phyloP scores from a whole-genome alignment of 2,797 vertebrate species.

The Prunella strophiata region DNA sequence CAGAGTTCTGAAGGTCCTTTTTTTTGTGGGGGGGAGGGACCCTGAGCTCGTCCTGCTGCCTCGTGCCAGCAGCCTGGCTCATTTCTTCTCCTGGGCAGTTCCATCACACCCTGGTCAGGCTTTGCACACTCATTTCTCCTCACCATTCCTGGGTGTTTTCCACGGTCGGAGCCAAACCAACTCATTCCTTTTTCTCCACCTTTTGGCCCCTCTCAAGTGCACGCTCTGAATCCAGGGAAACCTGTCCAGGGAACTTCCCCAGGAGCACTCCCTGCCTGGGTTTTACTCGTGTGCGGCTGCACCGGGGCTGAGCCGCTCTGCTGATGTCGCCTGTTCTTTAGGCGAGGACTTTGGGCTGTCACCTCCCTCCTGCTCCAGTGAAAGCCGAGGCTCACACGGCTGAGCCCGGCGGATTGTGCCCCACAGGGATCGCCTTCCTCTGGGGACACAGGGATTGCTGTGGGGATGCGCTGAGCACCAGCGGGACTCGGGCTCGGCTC shows the following conservation, averaged over 20 bases:
- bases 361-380: background rate
- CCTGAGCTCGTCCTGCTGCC: background rate
- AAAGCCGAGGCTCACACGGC: rapidly evolving
- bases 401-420: background rate
- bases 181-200: background rate
- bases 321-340: rapidly evolving
- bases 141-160: rapidly evolving
- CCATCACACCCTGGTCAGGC: rapidly evolving
- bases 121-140: rapidly evolving
- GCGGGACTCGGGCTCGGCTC: rapidly evolving
- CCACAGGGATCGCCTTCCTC: background rate
- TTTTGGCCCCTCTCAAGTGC: background rate
- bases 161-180: rapidly evolving
- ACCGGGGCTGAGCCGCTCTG: rapidly evolving
- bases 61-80: rapidly evolving
- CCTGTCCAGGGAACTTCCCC: rapidly evolving
- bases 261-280: rapidly evolving
- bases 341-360: no score
- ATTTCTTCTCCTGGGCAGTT: rapidly evolving
- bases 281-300: rapidly evolving
- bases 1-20: background rate
- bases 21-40: no score
- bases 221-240: rapidly evolving
- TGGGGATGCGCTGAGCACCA: rapidly evolving
- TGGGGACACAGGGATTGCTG: background rate